phyloP scores from a whole-genome alignment of 2,797 vertebrate species.

The Manis javanica region DNA sequence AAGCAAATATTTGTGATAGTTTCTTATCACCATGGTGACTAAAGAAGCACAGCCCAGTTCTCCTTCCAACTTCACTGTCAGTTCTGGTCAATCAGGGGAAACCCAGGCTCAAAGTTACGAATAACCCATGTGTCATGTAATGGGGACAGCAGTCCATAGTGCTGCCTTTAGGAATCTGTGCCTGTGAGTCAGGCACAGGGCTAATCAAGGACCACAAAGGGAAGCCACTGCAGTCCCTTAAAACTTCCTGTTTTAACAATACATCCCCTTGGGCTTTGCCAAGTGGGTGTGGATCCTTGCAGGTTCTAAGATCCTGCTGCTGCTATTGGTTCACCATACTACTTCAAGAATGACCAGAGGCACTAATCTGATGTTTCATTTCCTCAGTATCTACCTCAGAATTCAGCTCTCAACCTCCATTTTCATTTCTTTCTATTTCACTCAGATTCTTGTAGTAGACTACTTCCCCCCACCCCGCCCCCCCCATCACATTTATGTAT shows the following conservation, averaged over 20 bases:
- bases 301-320: not conserved
- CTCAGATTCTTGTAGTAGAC: not conserved
- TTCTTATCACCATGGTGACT: slow-evolving; percentile 64
- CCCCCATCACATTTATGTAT: not conserved
- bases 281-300: not conserved
- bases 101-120: not conserved
- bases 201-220: not conserved
- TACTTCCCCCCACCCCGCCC: no score
- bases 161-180: not conserved
- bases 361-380: slow-evolving; percentile 5
- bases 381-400: not conserved
- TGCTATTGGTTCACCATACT: not conserved
- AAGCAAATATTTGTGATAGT: slow-evolving; percentile 70
- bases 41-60: not conserved
- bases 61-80: slow-evolving; percentile 9
- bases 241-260: not conserved
- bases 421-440: slow-evolving; percentile 34
- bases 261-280: not conserved
- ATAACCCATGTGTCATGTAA: slow-evolving; percentile 17
- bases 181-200: not conserved
- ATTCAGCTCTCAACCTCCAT: slow-evolving; percentile 25
- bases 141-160: not conserved
- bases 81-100: not conserved
- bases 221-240: not conserved
- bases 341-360: not conserved